Base-by-base conservation (phyloP, 2,113 vertebrate species). In the Chitala chitala region DNA sequence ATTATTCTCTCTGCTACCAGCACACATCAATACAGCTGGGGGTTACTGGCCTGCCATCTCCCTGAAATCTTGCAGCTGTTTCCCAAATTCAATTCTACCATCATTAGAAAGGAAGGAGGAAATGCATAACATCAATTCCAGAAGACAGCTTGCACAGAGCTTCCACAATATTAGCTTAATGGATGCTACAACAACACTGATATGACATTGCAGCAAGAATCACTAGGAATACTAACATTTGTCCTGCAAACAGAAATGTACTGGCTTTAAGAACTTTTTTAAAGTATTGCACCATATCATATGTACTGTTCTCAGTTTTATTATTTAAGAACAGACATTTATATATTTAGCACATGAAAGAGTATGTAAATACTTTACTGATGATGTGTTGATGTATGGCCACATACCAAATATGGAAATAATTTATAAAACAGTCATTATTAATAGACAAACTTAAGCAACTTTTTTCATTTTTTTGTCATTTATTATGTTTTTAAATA, bases 401-500 rank as follows among this genome's bases (percentile, higher is more conserved):
- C n/a, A n/a, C n/a, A n/a, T n/a, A n/a, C n/a, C n/a, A n/a, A n/a
- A n/a, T n/a, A n/a, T n/a, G n/a, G n/a, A n/a, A n/a, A n/a, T n/a
- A n/a, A n/a, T n/a, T n/a, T n/a, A n/a, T n/a, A n/a, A n/a, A n/a
- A n/a, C n/a, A n/a, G n/a, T n/a, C n/a, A n/a, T n/a, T n/a, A n/a
- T n/a, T n/a, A n/a, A n/a, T n/a, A n/a, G n/a, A n/a, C n/a, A n/a
- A n/a, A n/a, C n/a, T n/a, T n/a, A n/a, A n/a, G n/a, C n/a, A n/a
- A n/a, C n/a, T n/a, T n/a, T n/a, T n/a, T 51, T 51, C 24, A 24
- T 58, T 61, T 82, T 76, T 55, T 86, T 87, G 81, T 77, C 77
- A 75, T 89, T 87, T 85, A 87, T 84, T 82, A 75, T 74, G 31
- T 70, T 81, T 85, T 88, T 81, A 87, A 92, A 90, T 88, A 90